phyloP scores from a whole-genome alignment of 1,140 invertebrate species.

The Ectropis grisescens region DNA sequence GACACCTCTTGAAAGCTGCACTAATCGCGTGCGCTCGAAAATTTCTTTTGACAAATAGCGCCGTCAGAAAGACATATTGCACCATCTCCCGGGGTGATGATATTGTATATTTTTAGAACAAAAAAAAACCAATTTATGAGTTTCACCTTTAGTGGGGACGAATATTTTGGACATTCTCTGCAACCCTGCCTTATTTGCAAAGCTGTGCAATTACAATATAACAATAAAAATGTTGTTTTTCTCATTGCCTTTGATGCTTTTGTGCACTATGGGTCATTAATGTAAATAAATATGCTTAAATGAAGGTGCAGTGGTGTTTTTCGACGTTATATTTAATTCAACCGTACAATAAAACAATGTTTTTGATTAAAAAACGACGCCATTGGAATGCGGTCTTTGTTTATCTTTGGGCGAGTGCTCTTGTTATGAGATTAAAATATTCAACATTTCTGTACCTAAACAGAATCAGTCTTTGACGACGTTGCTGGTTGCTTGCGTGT shows the following conservation, averaged over 20 bases:
- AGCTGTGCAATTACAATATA: constrained; percentile 7
- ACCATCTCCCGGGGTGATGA: not conserved
- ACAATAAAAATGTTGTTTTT: constrained; percentile 10
- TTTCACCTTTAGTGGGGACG: constrained; percentile 9
- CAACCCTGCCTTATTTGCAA: constrained; percentile 8
- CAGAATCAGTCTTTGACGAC: too few relatives aligned
- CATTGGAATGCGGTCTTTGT: too few relatives aligned
- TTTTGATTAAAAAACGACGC: too few relatives aligned
- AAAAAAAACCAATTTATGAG: constrained; percentile 9
- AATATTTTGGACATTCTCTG: constrained; percentile 4
- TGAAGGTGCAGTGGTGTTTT: not conserved
- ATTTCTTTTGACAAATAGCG: constrained; percentile 7
- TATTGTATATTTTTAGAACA: constrained; percentile 1
- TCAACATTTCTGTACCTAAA: too few relatives aligned
- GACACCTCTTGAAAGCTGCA: constrained; percentile 13
- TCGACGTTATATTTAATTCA: not conserved
- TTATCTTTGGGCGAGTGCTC: too few relatives aligned
- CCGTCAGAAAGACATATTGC: constrained; percentile 4
- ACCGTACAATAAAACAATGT: not conserved
- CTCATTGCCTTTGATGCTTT: constrained; percentile 2
- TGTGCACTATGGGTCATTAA: constrained; percentile 1
- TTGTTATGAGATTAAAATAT: too few relatives aligned
- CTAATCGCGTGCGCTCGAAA: constrained; percentile 8
- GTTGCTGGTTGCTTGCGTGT: too few relatives aligned
- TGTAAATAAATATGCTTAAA: constrained; percentile 5